phyloP scores from a whole-genome alignment of 2,888 invertebrate species.

The Brenthis ino region DNA sequence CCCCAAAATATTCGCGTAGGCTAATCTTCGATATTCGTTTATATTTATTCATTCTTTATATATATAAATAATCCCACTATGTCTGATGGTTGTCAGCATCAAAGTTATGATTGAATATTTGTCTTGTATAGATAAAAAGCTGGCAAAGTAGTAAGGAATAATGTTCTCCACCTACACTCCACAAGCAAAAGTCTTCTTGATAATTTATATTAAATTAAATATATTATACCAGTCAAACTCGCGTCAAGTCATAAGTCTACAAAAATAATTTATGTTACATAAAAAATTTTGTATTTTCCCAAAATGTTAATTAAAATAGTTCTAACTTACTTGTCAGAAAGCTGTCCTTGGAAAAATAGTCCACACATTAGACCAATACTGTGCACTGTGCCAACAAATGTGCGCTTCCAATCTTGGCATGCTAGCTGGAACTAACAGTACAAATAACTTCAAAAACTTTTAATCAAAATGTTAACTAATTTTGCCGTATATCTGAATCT shows the following conservation, averaged over 20 bases:
- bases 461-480: slow-evolving; percentile 9
- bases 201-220: too few relatives aligned
- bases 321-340: slow-evolving; percentile 73
- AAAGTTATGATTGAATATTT: too few relatives aligned
- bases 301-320: slow-evolving; percentile 3
- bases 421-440: slow-evolving; percentile 46
- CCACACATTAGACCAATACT: slow-evolving; percentile 81
- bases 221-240: too few relatives aligned
- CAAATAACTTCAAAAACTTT: slow-evolving; percentile 13
- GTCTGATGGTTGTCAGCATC: too few relatives aligned
- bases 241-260: not conserved
- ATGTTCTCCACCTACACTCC: too few relatives aligned
- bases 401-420: slow-evolving; percentile 67
- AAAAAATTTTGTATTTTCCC: not conserved
- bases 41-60: too few relatives aligned
- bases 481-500: not conserved
- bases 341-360: slow-evolving; percentile 76
- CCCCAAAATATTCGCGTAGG: too few relatives aligned
- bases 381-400: slow-evolving; percentile 76
- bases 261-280: not conserved
- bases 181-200: too few relatives aligned
- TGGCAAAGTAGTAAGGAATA: too few relatives aligned
- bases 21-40: too few relatives aligned
- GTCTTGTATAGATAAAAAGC: too few relatives aligned
- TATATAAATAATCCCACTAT: too few relatives aligned